Evolutionary conservation across 2,888 invertebrate species (phyloP).

Genomic region (Liodrosophila aerea): DNA sequence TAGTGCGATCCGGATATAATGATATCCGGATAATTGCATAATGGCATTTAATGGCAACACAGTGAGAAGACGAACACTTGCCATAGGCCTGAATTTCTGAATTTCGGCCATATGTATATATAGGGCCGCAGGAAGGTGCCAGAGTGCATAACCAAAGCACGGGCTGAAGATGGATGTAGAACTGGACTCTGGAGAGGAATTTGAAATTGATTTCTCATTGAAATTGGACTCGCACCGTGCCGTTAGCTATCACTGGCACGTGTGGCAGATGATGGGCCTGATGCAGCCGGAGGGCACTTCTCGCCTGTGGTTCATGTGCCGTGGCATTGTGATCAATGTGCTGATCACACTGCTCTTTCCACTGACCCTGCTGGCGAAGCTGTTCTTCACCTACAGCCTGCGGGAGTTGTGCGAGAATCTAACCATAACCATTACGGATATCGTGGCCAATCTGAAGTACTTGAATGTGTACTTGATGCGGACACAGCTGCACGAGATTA

Average conservation of each 20-base stretch:
- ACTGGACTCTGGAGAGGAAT: neutral
- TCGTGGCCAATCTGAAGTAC: conserved; percentile 77
- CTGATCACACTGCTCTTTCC: conserved; percentile 77
- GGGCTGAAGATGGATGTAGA: neutral
- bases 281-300: conserved; percentile 38
- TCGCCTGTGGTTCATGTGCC: conserved; percentile 37
- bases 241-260: conserved; percentile 77
- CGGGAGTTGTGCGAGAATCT: conserved; percentile 77
- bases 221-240: conserved; percentile 60
- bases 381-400: conserved; percentile 62
- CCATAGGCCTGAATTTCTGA: too few relatives aligned
- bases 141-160: too few relatives aligned
- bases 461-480: conserved; percentile 74
- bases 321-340: conserved; percentile 62
- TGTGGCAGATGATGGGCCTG: conserved; percentile 77
- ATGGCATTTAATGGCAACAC: conserved; percentile 1
- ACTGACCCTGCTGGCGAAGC: conserved; percentile 69
- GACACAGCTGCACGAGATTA: conserved; percentile 59
- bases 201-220: neutral
- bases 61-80: conserved; percentile 17
- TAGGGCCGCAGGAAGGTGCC: too few relatives aligned
- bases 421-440: conserved; percentile 77
- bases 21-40: conserved; percentile 9
- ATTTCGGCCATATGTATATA: neutral
- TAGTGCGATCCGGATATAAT: neutral